Evolutionary conservation across 1,140 invertebrate genomes (phyloP).

Genomic region (Augochlora pura): DNA sequence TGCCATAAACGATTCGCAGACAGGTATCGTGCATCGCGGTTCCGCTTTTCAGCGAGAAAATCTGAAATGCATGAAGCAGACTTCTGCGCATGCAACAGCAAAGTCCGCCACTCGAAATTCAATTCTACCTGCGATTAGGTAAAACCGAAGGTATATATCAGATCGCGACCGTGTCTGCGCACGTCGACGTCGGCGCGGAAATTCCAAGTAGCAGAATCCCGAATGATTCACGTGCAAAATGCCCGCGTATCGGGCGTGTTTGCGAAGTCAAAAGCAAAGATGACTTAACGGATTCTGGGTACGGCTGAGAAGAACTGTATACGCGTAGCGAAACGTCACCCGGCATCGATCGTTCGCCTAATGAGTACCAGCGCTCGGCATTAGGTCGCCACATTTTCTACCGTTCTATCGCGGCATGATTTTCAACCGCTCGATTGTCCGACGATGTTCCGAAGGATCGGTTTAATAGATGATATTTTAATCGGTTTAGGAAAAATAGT

Average conservation of each 20-base stretch:
- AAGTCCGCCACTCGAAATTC: background rate
- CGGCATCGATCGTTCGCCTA: background rate
- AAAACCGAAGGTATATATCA: background rate
- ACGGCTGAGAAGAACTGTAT: background rate
- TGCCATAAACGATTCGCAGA: too few species aligned
- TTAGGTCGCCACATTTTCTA: too few species aligned
- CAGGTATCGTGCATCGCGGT: too few species aligned
- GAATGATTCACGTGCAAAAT: background rate
- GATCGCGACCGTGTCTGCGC: background rate
- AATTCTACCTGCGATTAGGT: background rate
- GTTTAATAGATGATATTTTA: too few species aligned
- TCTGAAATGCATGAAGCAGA: too few species aligned
- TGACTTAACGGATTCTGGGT: background rate
- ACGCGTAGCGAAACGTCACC: background rate
- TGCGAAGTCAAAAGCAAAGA: background rate
- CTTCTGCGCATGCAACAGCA: too few species aligned
- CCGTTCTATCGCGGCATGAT: too few species aligned
- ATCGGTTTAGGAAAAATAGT: too few species aligned
- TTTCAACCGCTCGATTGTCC: too few species aligned
- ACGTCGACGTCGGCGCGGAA: background rate
- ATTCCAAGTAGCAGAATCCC: background rate
- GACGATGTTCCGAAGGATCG: too few species aligned
- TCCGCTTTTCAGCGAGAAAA: too few species aligned
- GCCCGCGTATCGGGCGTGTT: background rate
- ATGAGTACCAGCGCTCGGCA: too few species aligned